These are phyloP conservation scores for Calosoma granatense DNA, from an alignment of 1,140 invertebrate genomes.

Conservation along the genomic window DNA sequence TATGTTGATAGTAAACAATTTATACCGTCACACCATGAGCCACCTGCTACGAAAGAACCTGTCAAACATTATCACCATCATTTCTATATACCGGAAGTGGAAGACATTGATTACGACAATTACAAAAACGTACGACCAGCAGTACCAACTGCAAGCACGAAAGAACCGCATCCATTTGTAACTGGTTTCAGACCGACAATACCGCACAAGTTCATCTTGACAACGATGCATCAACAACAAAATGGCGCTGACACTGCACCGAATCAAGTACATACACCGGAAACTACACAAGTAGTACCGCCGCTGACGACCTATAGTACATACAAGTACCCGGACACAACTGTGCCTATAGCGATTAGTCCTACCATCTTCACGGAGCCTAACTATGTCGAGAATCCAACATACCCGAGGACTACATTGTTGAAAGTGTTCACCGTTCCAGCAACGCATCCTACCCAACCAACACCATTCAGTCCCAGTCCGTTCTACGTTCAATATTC, in stretches of 20 bases:
- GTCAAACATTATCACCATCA: background rate
- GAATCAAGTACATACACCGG: background rate
- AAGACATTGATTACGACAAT: background rate
- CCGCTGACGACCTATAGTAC: background rate
- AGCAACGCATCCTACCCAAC: background rate
- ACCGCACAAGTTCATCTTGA: background rate
- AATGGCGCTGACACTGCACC: background rate
- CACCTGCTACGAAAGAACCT: background rate
- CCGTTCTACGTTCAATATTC: background rate
- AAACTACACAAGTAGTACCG: background rate
- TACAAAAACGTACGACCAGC: background rate
- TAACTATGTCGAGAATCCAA: background rate
- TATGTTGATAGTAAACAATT: background rate
- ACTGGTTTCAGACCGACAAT: background rate
- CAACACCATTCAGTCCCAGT: background rate
- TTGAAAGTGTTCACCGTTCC: background rate
- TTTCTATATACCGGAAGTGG: background rate
- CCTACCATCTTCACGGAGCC: background rate
- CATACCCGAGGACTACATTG: background rate
- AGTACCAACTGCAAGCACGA: background rate
- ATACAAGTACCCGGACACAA: background rate
- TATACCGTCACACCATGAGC: background rate
- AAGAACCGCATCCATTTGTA: background rate
- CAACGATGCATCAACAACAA: background rate
- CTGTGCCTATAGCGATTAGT: background rate